phyloP scores from a whole-genome alignment of 2,113 vertebrate genomes.

The Haplotaxodon microlepis region DNA sequence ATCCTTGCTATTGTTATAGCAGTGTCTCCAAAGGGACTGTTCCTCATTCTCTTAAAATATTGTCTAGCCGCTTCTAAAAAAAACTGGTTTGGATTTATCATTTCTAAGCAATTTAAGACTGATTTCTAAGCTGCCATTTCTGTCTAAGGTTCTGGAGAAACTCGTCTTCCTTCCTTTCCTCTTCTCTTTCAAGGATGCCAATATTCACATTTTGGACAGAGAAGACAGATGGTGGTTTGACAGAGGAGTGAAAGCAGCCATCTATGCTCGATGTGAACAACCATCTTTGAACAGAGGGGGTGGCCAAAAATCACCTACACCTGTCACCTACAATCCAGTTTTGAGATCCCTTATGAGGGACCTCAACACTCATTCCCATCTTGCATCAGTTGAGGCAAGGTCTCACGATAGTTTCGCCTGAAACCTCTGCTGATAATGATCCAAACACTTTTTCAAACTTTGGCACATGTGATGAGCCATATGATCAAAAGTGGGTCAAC shows the following conservation, averaged over 20 bases:
- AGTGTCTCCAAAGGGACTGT: neutral
- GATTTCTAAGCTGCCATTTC: neutral
- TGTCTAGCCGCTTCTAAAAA: neutral
- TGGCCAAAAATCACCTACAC: neutral
- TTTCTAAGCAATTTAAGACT: neutral
- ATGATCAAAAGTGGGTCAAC: neutral
- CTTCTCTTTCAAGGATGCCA: neutral
- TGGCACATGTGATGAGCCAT: neutral
- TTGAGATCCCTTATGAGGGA: neutral
- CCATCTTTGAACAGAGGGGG: neutral
- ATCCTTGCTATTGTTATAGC: neutral
- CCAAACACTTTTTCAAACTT: neutral
- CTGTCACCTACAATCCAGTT: neutral
- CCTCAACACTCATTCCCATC: neutral
- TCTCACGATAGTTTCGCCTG: neutral
- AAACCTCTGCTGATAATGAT: neutral
- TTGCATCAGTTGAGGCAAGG: neutral
- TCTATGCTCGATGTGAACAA: neutral
- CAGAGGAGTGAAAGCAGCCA: neutral
- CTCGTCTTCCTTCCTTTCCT: neutral
- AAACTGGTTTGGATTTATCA: neutral
- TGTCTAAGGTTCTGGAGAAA: neutral
- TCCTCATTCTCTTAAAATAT: neutral
- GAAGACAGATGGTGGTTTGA: neutral
- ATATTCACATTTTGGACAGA: neutral